Base-by-base conservation (phyloP, 2,113 vertebrate genomes). In the Syngnathus scovelli region DNA sequence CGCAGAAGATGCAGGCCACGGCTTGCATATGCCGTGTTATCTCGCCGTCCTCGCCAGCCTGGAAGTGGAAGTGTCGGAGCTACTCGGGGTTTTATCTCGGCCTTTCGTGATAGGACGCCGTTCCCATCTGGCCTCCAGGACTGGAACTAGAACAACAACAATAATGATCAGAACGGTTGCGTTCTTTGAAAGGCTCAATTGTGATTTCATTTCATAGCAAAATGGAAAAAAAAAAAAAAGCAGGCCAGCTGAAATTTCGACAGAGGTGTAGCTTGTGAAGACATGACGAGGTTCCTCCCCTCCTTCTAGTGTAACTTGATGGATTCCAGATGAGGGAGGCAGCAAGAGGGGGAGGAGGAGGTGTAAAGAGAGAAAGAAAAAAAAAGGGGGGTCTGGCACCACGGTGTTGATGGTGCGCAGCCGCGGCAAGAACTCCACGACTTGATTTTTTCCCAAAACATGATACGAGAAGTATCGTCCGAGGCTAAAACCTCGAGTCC, bases 241-340 rank as follows among this genome's bases (percentile, higher is more conserved):
- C 80, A 64, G 77, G 58, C 67, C 68, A 23, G 51, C 43, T 79
- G 66, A 80, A 77, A 66, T 63, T 74, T 70, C 49, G 41, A 69
- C 81, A 74, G 78, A 77, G 80, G 80, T 79, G 72, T 81, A 71
- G 61, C 80, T 85, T 92, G 89, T 79, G 78, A 90, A 87, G 83
- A 83, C 87, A 88, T 89, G 87, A 89, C 43, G 72, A 84, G 71
- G 64, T 78, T 79, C 67, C 66, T 68, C 80, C 79, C 71, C 84
- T 89, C 66, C 90, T 90, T 91, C 83, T 1, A 19, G 79, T 79
- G 88, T 74, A 83, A 56, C 87, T 92, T 96, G 93, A 98, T 98
- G 90, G 92, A 92, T 91, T 96, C 94, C 95, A 97, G 95, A 98
- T 96, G 94, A 93, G 89, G 78, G 91, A 89, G 85, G 85, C 88